These are phyloP conservation scores for Zapornia atra DNA, from an alignment of 2,113 vertebrate species.

Conservation along the genomic window DNA sequence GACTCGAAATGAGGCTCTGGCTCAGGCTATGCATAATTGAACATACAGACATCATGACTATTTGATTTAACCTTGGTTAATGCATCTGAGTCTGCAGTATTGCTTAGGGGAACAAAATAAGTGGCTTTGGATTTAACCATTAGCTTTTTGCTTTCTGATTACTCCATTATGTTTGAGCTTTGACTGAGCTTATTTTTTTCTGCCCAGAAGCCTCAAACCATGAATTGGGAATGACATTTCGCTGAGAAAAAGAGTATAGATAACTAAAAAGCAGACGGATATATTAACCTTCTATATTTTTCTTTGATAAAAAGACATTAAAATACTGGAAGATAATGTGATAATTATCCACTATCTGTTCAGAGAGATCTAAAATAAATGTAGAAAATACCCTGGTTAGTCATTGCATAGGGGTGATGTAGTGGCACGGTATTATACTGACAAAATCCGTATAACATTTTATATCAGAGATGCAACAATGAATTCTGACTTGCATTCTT, in stretches of 20 bases:
- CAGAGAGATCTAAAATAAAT: not conserved
- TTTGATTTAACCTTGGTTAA: constrained; percentile 54
- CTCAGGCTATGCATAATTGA: constrained; percentile 16
- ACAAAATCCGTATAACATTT: not conserved
- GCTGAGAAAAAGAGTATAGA: not conserved
- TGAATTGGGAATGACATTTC: not conserved
- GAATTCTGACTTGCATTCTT: not conserved
- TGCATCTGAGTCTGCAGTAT: constrained; percentile 19
- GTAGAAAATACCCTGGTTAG: not conserved
- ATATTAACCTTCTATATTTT: not conserved
- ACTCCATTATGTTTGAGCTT: constrained; percentile 31
- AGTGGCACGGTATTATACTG: not conserved
- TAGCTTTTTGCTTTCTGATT: constrained; percentile 33
- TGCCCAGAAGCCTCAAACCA: not conserved
- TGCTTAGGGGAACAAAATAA: constrained; percentile 31
- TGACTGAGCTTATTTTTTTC: not conserved
- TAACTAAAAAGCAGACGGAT: not conserved
- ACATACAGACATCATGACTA: constrained; percentile 9
- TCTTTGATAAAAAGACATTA: not conserved
- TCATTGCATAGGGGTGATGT: not conserved
- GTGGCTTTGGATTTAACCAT: constrained; percentile 19
- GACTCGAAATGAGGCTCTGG: not conserved
- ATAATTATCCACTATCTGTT: not conserved
- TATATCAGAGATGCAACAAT: not conserved
- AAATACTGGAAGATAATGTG: not conserved